These are phyloP conservation scores for Hypselothyrea guttata DNA, from an alignment of 2,888 invertebrate genomes.

Conservation along the genomic window DNA sequence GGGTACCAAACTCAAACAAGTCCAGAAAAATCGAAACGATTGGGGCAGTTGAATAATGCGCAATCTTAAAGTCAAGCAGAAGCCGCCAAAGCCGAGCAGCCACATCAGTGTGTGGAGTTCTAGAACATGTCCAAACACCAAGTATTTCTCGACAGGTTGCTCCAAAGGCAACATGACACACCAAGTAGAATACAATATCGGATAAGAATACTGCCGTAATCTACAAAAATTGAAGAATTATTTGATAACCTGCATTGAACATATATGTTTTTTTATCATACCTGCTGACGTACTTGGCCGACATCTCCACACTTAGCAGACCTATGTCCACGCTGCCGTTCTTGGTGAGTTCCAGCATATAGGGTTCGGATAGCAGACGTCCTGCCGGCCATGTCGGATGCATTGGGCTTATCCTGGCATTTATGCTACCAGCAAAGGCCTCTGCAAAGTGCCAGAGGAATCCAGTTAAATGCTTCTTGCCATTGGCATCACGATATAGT, in stretches of 20 bases:
- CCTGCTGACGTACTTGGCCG: neutral
- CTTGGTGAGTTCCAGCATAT: constrained; percentile 37
- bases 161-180: constrained; percentile 57
- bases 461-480: constrained; percentile 31
- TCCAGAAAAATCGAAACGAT: neutral
- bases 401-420: constrained; percentile 20
- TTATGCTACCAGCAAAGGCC: constrained; percentile 33
- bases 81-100: constrained; percentile 3
- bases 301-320: neutral
- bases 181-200: constrained; percentile 34
- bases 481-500: constrained; percentile 10
- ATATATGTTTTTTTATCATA: neutral
- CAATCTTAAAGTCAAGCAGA: neutral
- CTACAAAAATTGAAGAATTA: constrained; percentile 3
- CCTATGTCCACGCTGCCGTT: constrained; percentile 52
- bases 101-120: neutral
- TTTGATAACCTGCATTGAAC: neutral
- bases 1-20: neutral
- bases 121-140: constrained; percentile 25
- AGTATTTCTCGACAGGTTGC: constrained; percentile 1
- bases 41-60: neutral
- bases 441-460: constrained; percentile 40
- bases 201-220: constrained; percentile 41
- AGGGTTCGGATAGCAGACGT: neutral
- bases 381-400: constrained; percentile 22